Percentiles rank a stretch among this genome's conserved stretches.
Evolutionary conservation across 2,888 invertebrate genomes (phyloP).

Genomic region (Hanleya hanleyi): DNA sequence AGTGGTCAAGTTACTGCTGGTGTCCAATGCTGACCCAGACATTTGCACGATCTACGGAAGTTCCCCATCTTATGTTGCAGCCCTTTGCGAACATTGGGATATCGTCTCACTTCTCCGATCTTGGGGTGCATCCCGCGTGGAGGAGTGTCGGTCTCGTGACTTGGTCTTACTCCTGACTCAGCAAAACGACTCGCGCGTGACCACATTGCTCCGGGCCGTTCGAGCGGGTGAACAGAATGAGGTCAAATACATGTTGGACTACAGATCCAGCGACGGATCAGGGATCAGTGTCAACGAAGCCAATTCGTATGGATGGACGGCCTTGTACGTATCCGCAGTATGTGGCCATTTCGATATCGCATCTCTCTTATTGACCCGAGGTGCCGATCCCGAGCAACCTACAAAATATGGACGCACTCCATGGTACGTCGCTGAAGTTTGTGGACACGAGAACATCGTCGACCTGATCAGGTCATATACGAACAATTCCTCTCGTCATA

Average conservation of each 20-base stretch:
- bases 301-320: not conserved
- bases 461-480: not conserved
- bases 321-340: not conserved
- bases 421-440: not conserved
- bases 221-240: not conserved
- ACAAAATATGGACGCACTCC: not conserved
- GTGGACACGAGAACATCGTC: not conserved
- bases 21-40: not conserved
- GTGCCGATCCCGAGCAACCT: not conserved
- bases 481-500: too few relatives aligned
- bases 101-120: not conserved
- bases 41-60: not conserved
- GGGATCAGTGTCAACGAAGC: not conserved
- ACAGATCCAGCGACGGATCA: not conserved
- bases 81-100: not conserved
- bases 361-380: not conserved
- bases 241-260: not conserved
- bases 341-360: not conserved
- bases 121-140: not conserved
- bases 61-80: not conserved
- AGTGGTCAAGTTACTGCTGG: not conserved
- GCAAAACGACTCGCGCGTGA: not conserved
- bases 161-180: not conserved
- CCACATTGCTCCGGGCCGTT: not conserved
- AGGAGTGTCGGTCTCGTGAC: not conserved